Evolutionary conservation across 1,140 invertebrate genomes (phyloP), one percentile per base, ranked within the genome.

Genomic region (Amphibalanus amphitrite): DNA sequence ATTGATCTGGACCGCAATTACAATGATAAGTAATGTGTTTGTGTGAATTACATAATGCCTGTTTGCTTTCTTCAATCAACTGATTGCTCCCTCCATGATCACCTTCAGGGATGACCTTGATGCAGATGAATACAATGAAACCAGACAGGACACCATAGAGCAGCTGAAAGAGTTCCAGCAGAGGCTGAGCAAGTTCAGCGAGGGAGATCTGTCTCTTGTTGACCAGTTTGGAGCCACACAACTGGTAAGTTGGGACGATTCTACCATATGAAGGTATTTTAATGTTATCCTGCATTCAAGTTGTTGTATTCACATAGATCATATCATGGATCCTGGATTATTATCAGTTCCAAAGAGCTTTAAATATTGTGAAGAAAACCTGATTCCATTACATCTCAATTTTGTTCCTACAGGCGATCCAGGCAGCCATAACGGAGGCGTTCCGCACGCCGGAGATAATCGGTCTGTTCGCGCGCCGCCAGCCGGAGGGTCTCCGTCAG

Each of bases 391-490:
- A n/a, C n/a, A n/a, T n/a, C n/a, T n/a, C n/a, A n/a, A n/a, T n/a
- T n/a, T n/a, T n/a, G n/a, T n/a, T n/a, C n/a, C n/a, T n/a, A n/a
- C 73, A 89, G 87, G 88, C 89, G 15, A 89, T 88, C 69, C 87
- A 87, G 81, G 87, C 88, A 76, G 88, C 89, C 70, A 89, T 91
- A 29, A 88, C 87, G 73, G 81, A 86, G 77, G 89, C 89, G 13
- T 91, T 91, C 76, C 84, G 89, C 80, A 91, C 89, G 8, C 89
- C 89, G 30, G 88, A 88, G 79, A 86, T 90, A 0, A 90, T 90
- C 28, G 79, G 84, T 76, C 83, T 91, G 80, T 91, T 91, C 85
- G 88, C 87, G 20, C 88, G 85, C 77, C 84, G 87, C 75, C 88
- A 91, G 76, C 88, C 88, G n/a, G 83, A 83, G 29, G 84, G 86